Evolutionary conservation across 2,888 invertebrate species (phyloP).

Genomic region (Eutolmus rufibarbis): DNA sequence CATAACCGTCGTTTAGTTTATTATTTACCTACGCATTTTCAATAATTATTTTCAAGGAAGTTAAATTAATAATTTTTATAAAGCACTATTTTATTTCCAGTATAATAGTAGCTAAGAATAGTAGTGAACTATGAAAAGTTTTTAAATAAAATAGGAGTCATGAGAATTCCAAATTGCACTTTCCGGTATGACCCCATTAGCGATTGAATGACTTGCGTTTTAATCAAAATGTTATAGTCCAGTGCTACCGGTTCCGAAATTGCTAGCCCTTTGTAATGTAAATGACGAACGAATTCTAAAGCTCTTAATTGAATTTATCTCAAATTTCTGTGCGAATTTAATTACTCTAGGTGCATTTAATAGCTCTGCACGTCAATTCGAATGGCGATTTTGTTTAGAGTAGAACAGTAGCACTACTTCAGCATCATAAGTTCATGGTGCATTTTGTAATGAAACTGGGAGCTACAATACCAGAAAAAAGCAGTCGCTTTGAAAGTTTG

Average conservation of each 20-base stretch:
- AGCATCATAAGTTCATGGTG: not conserved
- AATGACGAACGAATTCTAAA: not conserved
- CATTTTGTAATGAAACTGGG: not conserved
- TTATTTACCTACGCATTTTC: too few species aligned
- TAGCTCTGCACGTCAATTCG: not conserved
- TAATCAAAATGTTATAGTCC: not conserved
- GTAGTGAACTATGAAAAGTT: not conserved
- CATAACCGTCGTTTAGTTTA: too few species aligned
- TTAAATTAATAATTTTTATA: too few species aligned
- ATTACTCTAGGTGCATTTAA: constrained; percentile 14
- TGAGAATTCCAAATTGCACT: not conserved
- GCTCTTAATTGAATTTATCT: constrained; percentile 13
- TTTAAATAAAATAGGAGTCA: not conserved
- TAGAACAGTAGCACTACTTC: not conserved
- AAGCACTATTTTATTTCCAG: too few species aligned
- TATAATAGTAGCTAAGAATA: too few species aligned
- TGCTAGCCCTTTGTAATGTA: not conserved
- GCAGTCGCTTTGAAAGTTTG: not conserved
- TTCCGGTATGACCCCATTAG: not conserved
- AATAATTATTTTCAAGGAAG: too few species aligned
- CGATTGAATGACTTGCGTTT: not conserved
- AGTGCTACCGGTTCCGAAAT: not conserved
- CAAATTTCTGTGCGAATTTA: not conserved
- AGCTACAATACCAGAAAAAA: not conserved
- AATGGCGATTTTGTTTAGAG: not conserved